These are phyloP conservation scores for Nemopilema nomurai DNA, from an alignment of 30 jellyfish, hydroid and myxozoan species.

Conservation along the genomic window DNA sequence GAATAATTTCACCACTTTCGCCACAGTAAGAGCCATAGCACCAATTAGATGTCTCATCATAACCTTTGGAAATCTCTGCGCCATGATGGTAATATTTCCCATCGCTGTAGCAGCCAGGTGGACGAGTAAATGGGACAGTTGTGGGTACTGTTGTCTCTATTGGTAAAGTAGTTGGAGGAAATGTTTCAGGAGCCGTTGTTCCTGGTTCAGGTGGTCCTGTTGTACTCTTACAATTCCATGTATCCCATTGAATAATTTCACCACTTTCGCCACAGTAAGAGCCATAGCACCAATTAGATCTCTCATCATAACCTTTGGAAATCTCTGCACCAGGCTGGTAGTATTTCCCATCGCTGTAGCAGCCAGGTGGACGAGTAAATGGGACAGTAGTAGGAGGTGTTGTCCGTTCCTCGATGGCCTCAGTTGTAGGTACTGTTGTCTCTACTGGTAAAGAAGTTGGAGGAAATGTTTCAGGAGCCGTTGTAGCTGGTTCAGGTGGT, in stretches of 20 bases:
- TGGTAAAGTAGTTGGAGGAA: not conserved
- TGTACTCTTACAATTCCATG: constrained; percentile 12
- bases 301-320: constrained; percentile 11
- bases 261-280: constrained; percentile 20
- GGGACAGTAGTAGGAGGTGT: not conserved
- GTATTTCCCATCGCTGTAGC: constrained; percentile 17
- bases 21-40: constrained; percentile 42
- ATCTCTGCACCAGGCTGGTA: constrained; percentile 29
- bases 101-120: constrained; percentile 24
- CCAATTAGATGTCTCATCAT: constrained; percentile 39
- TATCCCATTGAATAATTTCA: constrained; percentile 37
- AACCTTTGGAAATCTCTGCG: constrained; percentile 25
- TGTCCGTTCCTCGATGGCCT: not conserved
- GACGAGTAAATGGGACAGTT: not conserved
- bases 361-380: not conserved
- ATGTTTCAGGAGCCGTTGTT: not conserved
- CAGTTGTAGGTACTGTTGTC: not conserved
- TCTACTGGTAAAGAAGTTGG: not conserved
- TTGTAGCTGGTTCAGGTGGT: not conserved
- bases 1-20: constrained; percentile 1
- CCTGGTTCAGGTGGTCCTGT: not conserved
- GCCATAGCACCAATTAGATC: constrained; percentile 41
- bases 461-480: not conserved
- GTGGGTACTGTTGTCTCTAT: constrained; percentile 1
- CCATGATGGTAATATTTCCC: constrained; percentile 37